Evolutionary conservation across 2,888 invertebrate genomes (phyloP).

Genomic region (Philhelius pedissequus): DNA sequence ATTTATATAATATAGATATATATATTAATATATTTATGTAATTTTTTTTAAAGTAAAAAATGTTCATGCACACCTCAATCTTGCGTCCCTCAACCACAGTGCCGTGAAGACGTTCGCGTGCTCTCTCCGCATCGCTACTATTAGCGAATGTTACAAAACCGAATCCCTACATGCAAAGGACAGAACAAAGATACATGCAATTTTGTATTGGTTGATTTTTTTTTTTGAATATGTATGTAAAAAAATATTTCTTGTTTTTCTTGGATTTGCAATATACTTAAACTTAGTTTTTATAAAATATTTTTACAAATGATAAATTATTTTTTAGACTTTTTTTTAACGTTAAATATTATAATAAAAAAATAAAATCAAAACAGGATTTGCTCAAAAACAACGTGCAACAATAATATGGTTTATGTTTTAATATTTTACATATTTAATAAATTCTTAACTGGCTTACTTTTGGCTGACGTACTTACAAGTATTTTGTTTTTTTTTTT

Average conservation of each 20-base stretch:
- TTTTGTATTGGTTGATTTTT: slow-evolving; percentile 79
- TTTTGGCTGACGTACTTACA: not conserved
- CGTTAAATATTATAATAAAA: not conserved
- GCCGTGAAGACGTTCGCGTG: slow-evolving; percentile 99
- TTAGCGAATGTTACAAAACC: slow-evolving; percentile 99
- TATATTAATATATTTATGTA: slow-evolving; percentile 41
- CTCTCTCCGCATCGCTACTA: slow-evolving; percentile 99
- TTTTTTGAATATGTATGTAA: not conserved
- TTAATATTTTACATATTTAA: not conserved
- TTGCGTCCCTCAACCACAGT: slow-evolving; percentile 99
- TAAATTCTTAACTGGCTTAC: not conserved
- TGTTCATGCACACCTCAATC: slow-evolving; percentile 99
- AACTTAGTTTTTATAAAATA: not conserved
- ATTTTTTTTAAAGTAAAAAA: slow-evolving; percentile 79
- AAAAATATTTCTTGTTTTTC: slow-evolving; percentile 17
- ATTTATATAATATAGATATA: not conserved
- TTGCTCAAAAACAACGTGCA: slow-evolving; percentile 88
- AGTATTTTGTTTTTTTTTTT: not conserved
- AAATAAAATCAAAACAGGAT: slow-evolving; percentile 73
- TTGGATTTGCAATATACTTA: not conserved
- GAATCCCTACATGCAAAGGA: slow-evolving; percentile 99
- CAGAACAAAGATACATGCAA: slow-evolving; percentile 95
- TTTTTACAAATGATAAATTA: not conserved
- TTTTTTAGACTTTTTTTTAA: slow-evolving; percentile 7
- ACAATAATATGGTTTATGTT: slow-evolving; percentile 80